Base-by-base conservation (phyloP, 2,888 invertebrate genomes). In the Tinea trinotella region DNA sequence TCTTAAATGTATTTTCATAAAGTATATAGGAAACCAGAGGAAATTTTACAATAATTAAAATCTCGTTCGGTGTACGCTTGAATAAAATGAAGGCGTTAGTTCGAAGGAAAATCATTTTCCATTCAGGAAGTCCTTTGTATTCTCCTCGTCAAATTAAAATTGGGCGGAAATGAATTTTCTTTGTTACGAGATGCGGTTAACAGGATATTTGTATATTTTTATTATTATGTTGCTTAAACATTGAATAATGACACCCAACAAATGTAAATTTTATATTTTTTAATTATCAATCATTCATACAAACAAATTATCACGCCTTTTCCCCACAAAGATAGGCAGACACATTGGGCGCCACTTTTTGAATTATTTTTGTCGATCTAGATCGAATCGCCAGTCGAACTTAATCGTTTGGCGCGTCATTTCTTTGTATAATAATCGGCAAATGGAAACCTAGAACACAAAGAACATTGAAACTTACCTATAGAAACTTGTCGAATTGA, bases 401-500 rank as follows among this genome's bases (percentile, higher is more conserved):
- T n/a, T n/a, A n/a, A n/a, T n/a, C n/a, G n/a, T n/a, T n/a, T n/a
- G n/a, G n/a, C n/a, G n/a, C n/a, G n/a, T n/a, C n/a, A n/a, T n/a
- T n/a, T n/a, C n/a, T n/a, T n/a, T n/a, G n/a, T n/a, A n/a, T n/a
- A n/a, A n/a, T n/a, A n/a, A n/a, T n/a, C n/a, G n/a, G n/a, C n/a
- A n/a, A n/a, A n/a, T n/a, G 6, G 24, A n/a, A n/a, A n/a, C n/a
- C n/a, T n/a, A n/a, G n/a, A n/a, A n/a, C n/a, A n/a, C n/a, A n/a
- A n/a, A n/a, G n/a, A n/a, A n/a, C n/a, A 30, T 10, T 30, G 7
- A 56, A 9, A 65, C 71, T 77, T 66, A 91, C 91, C 91, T 90
- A 76, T 93, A 93, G 65, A 93, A 92, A 56, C 90, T 84, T 67
- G 93, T 93, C 17, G 92, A 90, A 59, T 91, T 90, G 3, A 91